Evolutionary conservation across 2,113 vertebrate species (phyloP).

Genomic region (Diphyllodes magnificus): DNA sequence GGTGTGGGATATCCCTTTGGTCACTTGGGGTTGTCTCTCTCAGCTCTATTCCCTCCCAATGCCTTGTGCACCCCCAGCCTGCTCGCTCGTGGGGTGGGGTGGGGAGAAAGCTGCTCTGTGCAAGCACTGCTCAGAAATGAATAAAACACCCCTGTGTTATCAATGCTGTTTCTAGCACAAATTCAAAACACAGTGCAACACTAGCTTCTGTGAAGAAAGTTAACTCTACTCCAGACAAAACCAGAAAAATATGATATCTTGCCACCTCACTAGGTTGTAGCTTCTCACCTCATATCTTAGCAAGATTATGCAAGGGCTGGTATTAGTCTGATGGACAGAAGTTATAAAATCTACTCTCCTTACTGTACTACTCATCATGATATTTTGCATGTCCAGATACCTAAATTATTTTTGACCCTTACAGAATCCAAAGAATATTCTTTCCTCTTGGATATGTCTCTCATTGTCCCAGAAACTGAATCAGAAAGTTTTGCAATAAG

Average conservation of each 20-base stretch:
- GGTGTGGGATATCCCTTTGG: neutral
- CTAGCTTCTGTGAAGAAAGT: neutral
- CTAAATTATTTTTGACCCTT: neutral
- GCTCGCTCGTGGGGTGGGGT: rapidly evolving
- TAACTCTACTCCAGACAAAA: neutral
- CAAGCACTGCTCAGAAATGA: neutral
- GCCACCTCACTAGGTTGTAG: neutral
- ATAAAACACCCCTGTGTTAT: neutral
- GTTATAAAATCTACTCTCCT: neutral
- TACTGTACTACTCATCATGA: neutral
- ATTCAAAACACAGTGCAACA: neutral
- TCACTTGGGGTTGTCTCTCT: too few relatives aligned
- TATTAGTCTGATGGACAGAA: neutral
- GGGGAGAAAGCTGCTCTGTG: neutral
- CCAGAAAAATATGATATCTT: rapidly evolving
- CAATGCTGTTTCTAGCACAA: neutral
- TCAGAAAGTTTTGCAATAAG: neutral
- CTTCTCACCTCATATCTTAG: neutral
- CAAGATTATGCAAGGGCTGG: neutral
- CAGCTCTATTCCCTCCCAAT: neutral
- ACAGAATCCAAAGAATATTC: neutral
- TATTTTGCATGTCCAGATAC: neutral
- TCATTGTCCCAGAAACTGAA: neutral
- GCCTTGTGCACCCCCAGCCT: neutral
- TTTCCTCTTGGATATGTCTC: neutral